Evolutionary conservation across 1,140 invertebrate species (phyloP), one percentile per base, ranked within the genome.

Genomic region (Pogonomyrmex californicus): DNA sequence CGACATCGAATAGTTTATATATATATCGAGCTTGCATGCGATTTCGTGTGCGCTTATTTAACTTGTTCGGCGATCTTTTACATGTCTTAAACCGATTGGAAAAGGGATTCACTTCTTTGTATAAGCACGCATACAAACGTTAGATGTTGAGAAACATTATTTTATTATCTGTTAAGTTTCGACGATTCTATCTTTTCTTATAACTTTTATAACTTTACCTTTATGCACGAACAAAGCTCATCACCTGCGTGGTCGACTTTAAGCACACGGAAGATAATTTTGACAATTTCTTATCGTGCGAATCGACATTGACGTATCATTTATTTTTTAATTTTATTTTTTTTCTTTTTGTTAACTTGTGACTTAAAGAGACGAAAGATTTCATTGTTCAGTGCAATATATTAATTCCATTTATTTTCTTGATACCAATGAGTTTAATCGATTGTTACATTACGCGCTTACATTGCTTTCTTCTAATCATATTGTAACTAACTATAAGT

Each of bases 311-410:
- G 17, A 44, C 62, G 30, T 81, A 44, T 88, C 0, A 2, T 71
- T 83, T 83, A 14, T 47, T 73, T 60, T 62, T 10, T 36, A n/a
- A 14, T 30, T 66, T 49, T 51, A 62, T 73, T 38, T 70, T 71
- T 30, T 75, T 65, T 38, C 9, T 87, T 75, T 85, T 51, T 47
- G 12, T 87, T 51, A 47, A 47, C 1, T 82, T 62, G 41, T 36
- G 5, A 63, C 23, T 79, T 51, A 41, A 60, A 30, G 12, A 51
- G 12, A 51, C 47, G 17, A 79, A 66, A 2, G 30, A 47, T 82
- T 38, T 58, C 44, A 6, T 58, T 66, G 12, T 33, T 56, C 17
- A 30, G 7, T 82, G 7, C 10, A 56, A 49, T 63, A 1, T 68
- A 1, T 44, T 71, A 44, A 23, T 23, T 23, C 23, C 23, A 23